A percentile compares a stretch with the other conserved stretches of the same genome.
Conservation (phyloP, 2,113 vertebrate species). For the Caloenas nicobarica region DNA sequence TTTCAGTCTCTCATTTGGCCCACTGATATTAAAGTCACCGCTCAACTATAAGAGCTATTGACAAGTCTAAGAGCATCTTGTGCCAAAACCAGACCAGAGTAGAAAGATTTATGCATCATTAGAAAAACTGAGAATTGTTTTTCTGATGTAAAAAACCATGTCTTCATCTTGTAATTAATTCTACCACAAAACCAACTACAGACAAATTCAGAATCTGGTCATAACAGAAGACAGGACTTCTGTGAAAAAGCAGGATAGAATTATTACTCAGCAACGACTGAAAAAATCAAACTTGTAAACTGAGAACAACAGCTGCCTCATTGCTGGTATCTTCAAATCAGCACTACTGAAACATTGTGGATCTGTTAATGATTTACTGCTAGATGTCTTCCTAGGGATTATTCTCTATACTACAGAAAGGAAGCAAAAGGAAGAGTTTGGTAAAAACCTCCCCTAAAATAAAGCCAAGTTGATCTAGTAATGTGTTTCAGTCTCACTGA, state of each 20-base stretch:
- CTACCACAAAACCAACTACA: not conserved
- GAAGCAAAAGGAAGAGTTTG: not conserved
- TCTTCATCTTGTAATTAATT: not conserved
- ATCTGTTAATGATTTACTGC: not conserved
- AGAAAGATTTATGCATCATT: not conserved
- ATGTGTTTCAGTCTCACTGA: not conserved
- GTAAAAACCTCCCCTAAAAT: not conserved
- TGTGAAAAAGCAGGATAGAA: not conserved
- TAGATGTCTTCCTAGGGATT: not conserved
- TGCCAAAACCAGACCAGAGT: not conserved
- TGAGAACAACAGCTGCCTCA: not conserved
- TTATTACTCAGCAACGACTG: not conserved
- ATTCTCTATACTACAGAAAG: not conserved
- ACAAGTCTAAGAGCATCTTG: not conserved
- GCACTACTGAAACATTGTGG: not conserved
- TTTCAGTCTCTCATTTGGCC: not conserved
- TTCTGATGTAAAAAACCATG: not conserved
- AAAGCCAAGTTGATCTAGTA: not conserved
- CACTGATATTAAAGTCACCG: not conserved
- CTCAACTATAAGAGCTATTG: not conserved
- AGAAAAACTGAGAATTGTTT: not conserved
- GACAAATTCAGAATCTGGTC: not conserved
- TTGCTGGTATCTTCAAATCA: not conserved
- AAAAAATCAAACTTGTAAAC: not conserved
- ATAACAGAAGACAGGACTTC: not conserved